Evolutionary conservation across 2,113 vertebrate genomes (phyloP).

Genomic region (Nicator chloris): DNA sequence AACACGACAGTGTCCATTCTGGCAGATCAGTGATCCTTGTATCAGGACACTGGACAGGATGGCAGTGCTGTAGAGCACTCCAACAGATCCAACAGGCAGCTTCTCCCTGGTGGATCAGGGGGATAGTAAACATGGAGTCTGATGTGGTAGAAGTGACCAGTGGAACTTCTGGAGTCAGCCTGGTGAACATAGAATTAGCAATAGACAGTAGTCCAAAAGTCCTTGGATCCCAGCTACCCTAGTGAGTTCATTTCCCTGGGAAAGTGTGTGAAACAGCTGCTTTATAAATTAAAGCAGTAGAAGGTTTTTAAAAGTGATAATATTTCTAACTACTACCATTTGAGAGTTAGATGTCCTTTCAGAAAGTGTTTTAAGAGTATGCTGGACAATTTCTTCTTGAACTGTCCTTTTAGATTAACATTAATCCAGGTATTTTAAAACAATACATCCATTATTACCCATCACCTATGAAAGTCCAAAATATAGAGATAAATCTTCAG

Average conservation of each 20-base stretch:
- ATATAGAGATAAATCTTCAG: not conserved
- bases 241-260: not conserved
- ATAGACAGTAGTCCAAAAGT: not conserved
- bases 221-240: not conserved
- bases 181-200: not conserved
- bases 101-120: not conserved
- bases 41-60: not conserved
- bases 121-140: not conserved
- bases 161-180: not conserved
- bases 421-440: not conserved
- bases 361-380: not conserved
- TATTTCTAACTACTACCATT: not conserved
- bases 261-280: not conserved
- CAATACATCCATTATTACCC: not conserved
- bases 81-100: not conserved
- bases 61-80: not conserved
- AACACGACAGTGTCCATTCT: not conserved
- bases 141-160: not conserved
- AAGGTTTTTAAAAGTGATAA: not conserved
- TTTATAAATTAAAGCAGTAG: not conserved
- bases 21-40: not conserved
- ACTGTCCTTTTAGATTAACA: not conserved
- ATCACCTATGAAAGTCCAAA: not conserved
- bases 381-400: not conserved
- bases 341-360: not conserved